These are phyloP conservation scores for Cynopterus sphinx DNA, from an alignment of 2,797 vertebrate genomes.

Conservation along the genomic window DNA sequence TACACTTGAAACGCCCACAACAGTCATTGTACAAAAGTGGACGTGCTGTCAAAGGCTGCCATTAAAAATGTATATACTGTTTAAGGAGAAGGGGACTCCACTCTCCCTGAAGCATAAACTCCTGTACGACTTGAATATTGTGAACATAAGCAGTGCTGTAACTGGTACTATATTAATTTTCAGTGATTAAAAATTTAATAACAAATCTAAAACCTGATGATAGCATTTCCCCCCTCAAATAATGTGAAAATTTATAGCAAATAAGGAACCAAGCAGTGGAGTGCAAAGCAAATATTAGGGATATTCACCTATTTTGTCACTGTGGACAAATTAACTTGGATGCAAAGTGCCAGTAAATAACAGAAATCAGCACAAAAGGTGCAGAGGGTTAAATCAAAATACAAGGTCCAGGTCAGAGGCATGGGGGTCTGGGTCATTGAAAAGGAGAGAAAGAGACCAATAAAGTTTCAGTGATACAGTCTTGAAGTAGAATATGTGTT, in stretches of 20 bases:
- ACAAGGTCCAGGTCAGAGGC: background rate
- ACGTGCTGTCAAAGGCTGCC: background rate
- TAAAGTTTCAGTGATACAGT: background rate
- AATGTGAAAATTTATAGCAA: background rate
- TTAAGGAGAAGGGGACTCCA: background rate
- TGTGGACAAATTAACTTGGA: background rate
- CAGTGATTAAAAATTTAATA: background rate
- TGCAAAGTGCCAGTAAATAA: background rate
- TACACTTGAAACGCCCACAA: background rate
- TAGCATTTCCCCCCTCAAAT: background rate
- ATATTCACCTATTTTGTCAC: background rate
- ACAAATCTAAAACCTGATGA: background rate
- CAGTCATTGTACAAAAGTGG: background rate
- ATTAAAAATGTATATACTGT: background rate
- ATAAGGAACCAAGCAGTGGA: background rate
- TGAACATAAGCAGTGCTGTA: background rate
- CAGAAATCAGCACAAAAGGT: background rate
- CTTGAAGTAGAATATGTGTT: background rate
- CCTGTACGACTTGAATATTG: background rate
- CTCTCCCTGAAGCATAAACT: background rate
- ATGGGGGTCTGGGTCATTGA: background rate
- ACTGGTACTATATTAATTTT: background rate
- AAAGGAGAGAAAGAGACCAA: background rate
- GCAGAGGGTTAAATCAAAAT: background rate
- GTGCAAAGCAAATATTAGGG: background rate